Base-by-base conservation (phyloP, 2,888 invertebrate genomes). In the Pharmacophagus antenor region DNA sequence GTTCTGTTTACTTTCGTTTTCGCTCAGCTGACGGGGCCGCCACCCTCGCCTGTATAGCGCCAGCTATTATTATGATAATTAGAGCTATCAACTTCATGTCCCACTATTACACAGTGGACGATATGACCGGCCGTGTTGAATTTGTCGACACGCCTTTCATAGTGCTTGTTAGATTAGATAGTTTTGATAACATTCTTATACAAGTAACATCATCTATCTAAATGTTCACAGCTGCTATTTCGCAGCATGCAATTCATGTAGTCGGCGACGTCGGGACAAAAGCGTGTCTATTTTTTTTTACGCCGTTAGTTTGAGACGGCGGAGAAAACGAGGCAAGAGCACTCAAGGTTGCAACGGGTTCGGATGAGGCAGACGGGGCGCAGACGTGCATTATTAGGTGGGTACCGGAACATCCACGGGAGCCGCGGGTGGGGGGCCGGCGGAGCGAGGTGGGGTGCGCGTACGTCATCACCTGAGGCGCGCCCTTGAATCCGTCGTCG, bases 1-100 rank as follows among this genome's bases (percentile, higher is more conserved):
- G 89, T 91, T 90, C 90, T 91, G 90, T 90, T 90, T 90, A 91
- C 91, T 91, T 91, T 91, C 91, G 85, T 88, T 91, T 91, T 91
- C 91, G 84, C 89, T 88, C 91, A 91, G 91, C 91, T 90, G 91
- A 88, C 88, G 89, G 81, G 85, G 82, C 79, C 79, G 76, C 84
- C 84, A 78, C 83, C 86, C 31, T 83, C 79, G 69, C 76, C 78
- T 79, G 76, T 77, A 75, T 73, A 78, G 79, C 77, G 79, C 76
- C 79, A 85, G n/a, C 87, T 87, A 87, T 87, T 88, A 88, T 89
- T 88, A 87, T 85, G 85, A 85, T 88, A 89, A 90, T 89, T 89
- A 88, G 82, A 80, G 79, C 79, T 80, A 85, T 86, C 82, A 84
- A 79, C 78, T 73, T 74, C 72, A 74, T 63, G 61, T 63, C 56